These are phyloP conservation scores for Clarias fuscus DNA, from an alignment of 2,797 vertebrate genomes.

Conservation along the genomic window DNA sequence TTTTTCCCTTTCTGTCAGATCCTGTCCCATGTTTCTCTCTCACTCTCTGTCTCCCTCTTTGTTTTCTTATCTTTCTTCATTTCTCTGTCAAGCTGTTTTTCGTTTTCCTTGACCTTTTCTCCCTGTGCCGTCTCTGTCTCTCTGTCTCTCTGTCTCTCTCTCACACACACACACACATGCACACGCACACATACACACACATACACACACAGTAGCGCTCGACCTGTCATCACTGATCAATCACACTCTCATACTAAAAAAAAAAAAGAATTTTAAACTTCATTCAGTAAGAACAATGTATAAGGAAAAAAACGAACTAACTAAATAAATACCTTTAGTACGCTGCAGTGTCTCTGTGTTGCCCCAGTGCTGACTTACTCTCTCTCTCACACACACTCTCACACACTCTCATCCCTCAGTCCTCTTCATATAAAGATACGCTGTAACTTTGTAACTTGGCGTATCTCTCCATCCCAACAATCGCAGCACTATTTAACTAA, in stretches of 20 bases:
- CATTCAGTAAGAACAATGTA: neutral
- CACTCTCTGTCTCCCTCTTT: conserved; percentile 8
- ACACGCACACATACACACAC: no score
- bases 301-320: neutral
- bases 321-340: conserved; percentile 6
- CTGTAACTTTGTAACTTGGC: conserved; percentile 6
- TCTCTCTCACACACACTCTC: neutral
- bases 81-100: conserved; percentile 7
- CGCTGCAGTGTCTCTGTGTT: neutral
- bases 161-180: neutral
- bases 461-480: neutral
- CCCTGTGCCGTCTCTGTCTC: neutral
- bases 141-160: conserved; percentile 1
- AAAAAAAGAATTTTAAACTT: neutral
- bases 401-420: neutral
- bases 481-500: conserved; percentile 14
- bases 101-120: conserved; percentile 8
- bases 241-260: neutral
- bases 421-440: conserved; percentile 11
- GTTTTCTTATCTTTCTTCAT: neutral
- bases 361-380: neutral
- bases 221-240: conserved; percentile 9
- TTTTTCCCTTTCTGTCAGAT: no score
- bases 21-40: neutral
- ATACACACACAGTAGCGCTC: neutral